A percentile compares a stretch with the other conserved stretches of the same genome.
Conservation (phyloP, 2,113 vertebrate species). For the Elachura formosa region DNA sequence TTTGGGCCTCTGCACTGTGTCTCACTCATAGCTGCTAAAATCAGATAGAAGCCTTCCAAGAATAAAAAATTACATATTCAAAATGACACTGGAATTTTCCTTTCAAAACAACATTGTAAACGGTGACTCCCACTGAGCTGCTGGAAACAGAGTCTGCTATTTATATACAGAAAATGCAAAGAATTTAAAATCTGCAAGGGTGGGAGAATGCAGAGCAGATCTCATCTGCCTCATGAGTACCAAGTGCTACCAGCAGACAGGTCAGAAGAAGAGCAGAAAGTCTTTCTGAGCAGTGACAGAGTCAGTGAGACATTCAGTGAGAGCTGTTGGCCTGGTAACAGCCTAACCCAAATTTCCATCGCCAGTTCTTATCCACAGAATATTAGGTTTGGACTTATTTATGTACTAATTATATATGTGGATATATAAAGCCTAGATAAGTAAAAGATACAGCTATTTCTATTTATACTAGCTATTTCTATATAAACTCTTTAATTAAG, state of each 20-base stretch:
- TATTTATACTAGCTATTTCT: not conserved
- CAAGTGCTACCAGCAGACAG: not conserved
- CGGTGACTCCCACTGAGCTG: not conserved
- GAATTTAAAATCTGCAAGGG: not conserved
- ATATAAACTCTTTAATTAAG: not conserved
- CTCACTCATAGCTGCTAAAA: not conserved
- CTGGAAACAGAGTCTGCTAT: not conserved
- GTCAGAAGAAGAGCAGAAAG: not conserved
- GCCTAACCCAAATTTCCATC: not conserved
- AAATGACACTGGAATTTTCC: not conserved
- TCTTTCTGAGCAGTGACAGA: not conserved
- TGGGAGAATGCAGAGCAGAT: not conserved
- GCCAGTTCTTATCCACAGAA: rapidly evolving
- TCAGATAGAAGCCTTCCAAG: not conserved
- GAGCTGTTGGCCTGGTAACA: not conserved
- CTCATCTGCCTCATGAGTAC: not conserved
- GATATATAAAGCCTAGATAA: not conserved
- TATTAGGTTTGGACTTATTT: not conserved
- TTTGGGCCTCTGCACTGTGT: not conserved
- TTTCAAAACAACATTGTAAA: not conserved
- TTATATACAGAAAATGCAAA: not conserved
- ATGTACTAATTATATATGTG: not conserved
- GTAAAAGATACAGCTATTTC: not conserved
- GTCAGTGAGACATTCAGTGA: not conserved
- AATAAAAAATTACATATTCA: not conserved